Evolutionary conservation across 2,888 invertebrate species (phyloP), one percentile per base, ranked within the genome.

Genomic region (Nemurella pictetii): DNA sequence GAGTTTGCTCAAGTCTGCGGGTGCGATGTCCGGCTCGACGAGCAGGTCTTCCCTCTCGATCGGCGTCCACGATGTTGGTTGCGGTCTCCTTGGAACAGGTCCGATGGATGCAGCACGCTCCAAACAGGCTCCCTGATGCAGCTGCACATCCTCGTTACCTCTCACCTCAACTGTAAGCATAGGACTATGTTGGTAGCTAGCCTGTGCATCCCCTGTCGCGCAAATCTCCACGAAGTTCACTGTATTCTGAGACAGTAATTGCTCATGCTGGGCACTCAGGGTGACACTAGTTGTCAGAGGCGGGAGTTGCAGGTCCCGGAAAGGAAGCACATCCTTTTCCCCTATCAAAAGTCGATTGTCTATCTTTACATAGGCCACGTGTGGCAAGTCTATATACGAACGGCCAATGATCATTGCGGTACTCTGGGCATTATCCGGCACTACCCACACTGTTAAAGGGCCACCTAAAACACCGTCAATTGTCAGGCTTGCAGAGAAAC

Each of bases 371-470:
- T 80, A 80, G 26, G 80, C 80, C 5, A 80, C 26, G 36, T 80
- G 80, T 12, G 30, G 35, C 36, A 32, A 35, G 5, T 80, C 80
- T 1, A 26, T 80, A 25, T 25, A 80, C 0, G 36, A 25, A 20
- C 80, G 15, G 20, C 80, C 80, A n/a, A 80, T 26, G 35, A 80
- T 26, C 32, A 80, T 15, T 9, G 80, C 32, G 25, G 35, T 32
- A 5, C 32, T 15, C 80, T 80, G 80, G 2, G 80, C 80, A 36
- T 80, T 36, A 26, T 80, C 80, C 20, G 80, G 80, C 15, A 80
- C 80, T 7, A 80, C 80, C 80, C 30, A 36, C 26, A 80, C 32
- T 3, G 32, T 26, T 26, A 80, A 9, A 20, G 5, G 7, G 20
- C 35, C 35, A 26, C 32, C 80, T 1, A 30, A 12, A 1, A 25